Evolutionary conservation across 1,140 invertebrate genomes (phyloP), one percentile per base, ranked within the genome.

Genomic region (Listronotus bonariensis): DNA sequence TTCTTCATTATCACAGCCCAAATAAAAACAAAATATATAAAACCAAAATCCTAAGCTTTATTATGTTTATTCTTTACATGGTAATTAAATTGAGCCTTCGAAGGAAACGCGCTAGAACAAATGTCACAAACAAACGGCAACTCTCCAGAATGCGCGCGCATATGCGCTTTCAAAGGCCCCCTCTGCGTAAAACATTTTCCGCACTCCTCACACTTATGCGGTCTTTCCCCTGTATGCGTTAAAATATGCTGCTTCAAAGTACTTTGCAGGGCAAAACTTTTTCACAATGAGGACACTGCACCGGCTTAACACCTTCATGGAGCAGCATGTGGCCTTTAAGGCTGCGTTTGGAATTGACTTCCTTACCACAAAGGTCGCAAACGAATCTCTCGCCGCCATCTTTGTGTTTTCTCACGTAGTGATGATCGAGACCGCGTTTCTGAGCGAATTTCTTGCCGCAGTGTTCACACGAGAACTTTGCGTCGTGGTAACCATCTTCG

Each of bases 201-300:
- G 78, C 92, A 94, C 59, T 85, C 82, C 53, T 86, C 84, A 78
- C 91, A 92, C 20, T 83, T 84, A 73, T 90, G 92, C 0, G 91
- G 91, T 70, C 90, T 88, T 73, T 92, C 89, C 3, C 89, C 86
- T 0, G 86, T 87, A 69, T 89, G 88, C 0, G 85, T 87, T 3
- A 87, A 76, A 74, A 89, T 88, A 80, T 92, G 90, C 63, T 90
- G 89, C 79, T 89, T 86, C 52, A 89, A 78, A 74, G 87, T 88
- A 71, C 86, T 86, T 76, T 88, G 88, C 69, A 87, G 84, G 31
- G 85, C 87, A 76, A 89, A 89, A 72, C 83, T 81, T 67, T 76
- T 2, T 66, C 63, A 60, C 78, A 80, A 34, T 73, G 64, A 8
- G 70, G 65, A 54, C 78, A 80, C 36, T 72, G 64, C 46, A 75